Conservation (phyloP, 2,888 invertebrate genomes). For the Rhagonycha lutea region DNA sequence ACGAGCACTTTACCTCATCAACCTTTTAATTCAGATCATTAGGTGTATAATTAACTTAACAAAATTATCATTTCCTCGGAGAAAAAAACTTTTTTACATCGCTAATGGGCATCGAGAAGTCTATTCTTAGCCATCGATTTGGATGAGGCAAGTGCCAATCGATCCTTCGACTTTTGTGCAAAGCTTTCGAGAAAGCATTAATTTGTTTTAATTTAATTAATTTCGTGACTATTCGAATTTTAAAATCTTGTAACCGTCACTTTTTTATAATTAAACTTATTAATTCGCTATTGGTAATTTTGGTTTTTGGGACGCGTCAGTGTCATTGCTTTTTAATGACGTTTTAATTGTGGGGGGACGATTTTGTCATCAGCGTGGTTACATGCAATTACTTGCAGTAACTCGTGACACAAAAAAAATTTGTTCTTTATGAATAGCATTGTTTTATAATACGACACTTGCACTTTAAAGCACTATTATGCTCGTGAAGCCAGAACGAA, state of each 20-base stretch:
- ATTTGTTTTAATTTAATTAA: slow-evolving; percentile 9
- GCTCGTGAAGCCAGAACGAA: slow-evolving; percentile 2
- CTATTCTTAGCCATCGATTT: neutral
- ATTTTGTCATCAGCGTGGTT: neutral
- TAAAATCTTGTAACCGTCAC: neutral
- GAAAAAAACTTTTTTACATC: neutral
- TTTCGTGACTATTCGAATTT: slow-evolving; percentile 4
- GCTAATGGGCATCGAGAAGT: neutral
- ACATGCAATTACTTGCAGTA: slow-evolving; percentile 13
- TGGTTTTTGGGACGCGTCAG: neutral
- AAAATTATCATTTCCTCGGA: slow-evolving; percentile 3
- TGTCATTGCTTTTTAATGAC: neutral
- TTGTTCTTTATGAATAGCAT: slow-evolving; percentile 17
- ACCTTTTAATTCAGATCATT: slow-evolving; percentile 6
- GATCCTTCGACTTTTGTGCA: neutral
- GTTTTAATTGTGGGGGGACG: neutral
- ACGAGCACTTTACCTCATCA: neutral
- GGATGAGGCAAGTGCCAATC: neutral
- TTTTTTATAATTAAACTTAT: neutral
- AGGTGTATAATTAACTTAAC: slow-evolving; percentile 7
- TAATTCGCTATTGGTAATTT: neutral
- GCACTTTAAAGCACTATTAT: slow-evolving; percentile 20
- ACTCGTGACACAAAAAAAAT: slow-evolving; percentile 4
- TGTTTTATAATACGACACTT: slow-evolving; percentile 17
- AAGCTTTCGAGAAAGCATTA: slow-evolving; percentile 7